Base-by-base conservation (phyloP, 1,140 invertebrate species). In the Wasmannia auropunctata region DNA sequence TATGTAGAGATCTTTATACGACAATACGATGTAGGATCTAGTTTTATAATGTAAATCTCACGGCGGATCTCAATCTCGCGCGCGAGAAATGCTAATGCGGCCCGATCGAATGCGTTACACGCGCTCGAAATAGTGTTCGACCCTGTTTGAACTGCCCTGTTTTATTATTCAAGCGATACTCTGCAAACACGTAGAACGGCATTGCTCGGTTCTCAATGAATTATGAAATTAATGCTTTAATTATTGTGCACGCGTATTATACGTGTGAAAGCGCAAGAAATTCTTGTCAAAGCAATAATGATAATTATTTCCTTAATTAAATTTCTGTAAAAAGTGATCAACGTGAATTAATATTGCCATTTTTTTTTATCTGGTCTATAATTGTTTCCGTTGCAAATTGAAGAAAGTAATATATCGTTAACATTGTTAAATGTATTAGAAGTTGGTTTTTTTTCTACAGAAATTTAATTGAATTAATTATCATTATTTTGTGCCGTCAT, bases 91-190 rank as follows among this genome's bases (percentile, higher is more conserved):
- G 28, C 7, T 28, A 69, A 54, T 40, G 14, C 46, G 34, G 34
- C 56, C n/a, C 65, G 49, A 80, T 80, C 31, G 49, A 81, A 80
- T 31, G 77, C 34, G 4, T 80, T 54, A 56, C 46, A 49, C 49
- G 22, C 63, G 49, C 77, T 56, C 63, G 65, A 81, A 81, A 81
- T 81, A 81, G 34, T 70, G 51, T 28, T 51, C 49, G 63, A 56
- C 3, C 25, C 62, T 22, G n/a, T 51, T 80, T 37, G 43, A 79
- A 31, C 14, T 46, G 6, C 58, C 40, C 28, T 25, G 11, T n/a
- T 37, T 3, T 49, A 79, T 80, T 51, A 22, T 28, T 63, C 3
- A 14, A 22, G 7, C 34, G 14, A 77, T 28, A 34, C 46, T 79
- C 62, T 31, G 28, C 28, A 31, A 60, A 60, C 58, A 28, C 6